Percentiles rank a stretch among this genome's conserved stretches.
Evolutionary conservation across 1,140 invertebrate species (phyloP).

Genomic region (Nomia melanderi): DNA sequence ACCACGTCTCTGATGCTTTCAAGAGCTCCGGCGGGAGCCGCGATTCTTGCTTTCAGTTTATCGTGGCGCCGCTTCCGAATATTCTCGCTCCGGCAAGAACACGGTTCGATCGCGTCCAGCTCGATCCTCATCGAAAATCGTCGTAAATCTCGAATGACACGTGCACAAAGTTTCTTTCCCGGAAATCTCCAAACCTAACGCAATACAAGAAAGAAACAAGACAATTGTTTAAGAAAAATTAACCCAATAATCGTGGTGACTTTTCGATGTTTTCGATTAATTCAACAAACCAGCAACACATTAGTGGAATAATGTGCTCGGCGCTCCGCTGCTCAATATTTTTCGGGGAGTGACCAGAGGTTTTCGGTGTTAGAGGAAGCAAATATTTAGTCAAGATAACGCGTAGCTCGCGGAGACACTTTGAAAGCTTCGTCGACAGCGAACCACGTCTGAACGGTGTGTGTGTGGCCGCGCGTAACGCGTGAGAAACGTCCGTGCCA

Average conservation of each 20-base stretch:
- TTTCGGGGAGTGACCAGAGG: background rate
- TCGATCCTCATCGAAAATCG: background rate
- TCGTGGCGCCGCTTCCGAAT: slow-evolving; percentile 39
- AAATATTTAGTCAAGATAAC: background rate
- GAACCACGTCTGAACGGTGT: background rate
- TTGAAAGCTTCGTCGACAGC: background rate
- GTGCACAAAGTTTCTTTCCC: background rate
- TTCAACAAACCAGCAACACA: background rate
- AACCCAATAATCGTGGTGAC: too few relatives aligned
- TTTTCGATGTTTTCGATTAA: background rate
- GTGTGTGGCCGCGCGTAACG: background rate
- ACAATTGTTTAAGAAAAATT: background rate
- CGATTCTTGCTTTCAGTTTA: slow-evolving; percentile 54
- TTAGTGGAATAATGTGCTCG: background rate
- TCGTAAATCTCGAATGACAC: background rate
- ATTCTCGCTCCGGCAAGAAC: background rate
- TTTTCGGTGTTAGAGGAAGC: background rate
- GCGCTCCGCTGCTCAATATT: background rate
- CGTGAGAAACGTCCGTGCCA: background rate
- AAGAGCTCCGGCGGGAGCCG: slow-evolving; percentile 47
- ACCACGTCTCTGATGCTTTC: slow-evolving; percentile 8
- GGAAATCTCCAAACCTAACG: background rate
- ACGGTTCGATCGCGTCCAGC: background rate
- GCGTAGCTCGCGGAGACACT: background rate
- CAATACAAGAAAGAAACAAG: background rate